A percentile compares a stretch with the other conserved stretches of the same genome.
Conservation (phyloP, 2,888 invertebrate genomes). For the Catocala fraxini region DNA sequence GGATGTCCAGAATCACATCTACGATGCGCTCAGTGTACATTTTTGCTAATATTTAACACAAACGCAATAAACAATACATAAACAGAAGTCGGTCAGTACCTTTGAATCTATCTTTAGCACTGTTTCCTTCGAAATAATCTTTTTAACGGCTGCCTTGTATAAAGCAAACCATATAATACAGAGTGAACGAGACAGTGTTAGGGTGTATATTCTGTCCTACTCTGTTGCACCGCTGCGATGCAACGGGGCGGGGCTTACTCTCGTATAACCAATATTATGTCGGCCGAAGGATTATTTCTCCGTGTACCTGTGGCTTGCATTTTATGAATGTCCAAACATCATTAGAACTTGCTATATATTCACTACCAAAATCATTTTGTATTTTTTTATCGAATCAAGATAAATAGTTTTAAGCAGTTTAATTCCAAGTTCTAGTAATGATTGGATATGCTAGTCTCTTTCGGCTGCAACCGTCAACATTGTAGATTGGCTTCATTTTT, state of each 20-base stretch:
- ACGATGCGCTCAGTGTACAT: conserved; percentile 26
- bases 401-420: too few relatives aligned
- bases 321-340: conserved; percentile 14
- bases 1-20: background rate
- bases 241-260: conserved; percentile 12
- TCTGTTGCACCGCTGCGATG: conserved; percentile 15
- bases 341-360: background rate
- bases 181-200: conserved; percentile 18
- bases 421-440: conserved; percentile 3
- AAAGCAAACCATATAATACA: background rate
- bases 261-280: conserved; percentile 6
- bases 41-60: conserved; percentile 38
- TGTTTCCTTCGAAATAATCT: conserved; percentile 11
- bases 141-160: background rate
- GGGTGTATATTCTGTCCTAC: conserved; percentile 5
- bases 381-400: too few relatives aligned
- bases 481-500: conserved; percentile 12
- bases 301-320: conserved; percentile 13
- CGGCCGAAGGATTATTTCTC: conserved; percentile 17
- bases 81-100: conserved; percentile 41
- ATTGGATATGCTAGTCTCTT: background rate
- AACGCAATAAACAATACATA: conserved; percentile 29
- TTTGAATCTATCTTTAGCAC: conserved; percentile 18
- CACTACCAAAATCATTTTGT: too few relatives aligned
- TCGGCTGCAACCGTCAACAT: conserved; percentile 1